Percentiles rank a stretch among this genome's conserved stretches.
These are phyloP conservation scores for Galago senegalensis DNA, from an alignment of 2,797 vertebrate genomes.

Conservation along the genomic window DNA sequence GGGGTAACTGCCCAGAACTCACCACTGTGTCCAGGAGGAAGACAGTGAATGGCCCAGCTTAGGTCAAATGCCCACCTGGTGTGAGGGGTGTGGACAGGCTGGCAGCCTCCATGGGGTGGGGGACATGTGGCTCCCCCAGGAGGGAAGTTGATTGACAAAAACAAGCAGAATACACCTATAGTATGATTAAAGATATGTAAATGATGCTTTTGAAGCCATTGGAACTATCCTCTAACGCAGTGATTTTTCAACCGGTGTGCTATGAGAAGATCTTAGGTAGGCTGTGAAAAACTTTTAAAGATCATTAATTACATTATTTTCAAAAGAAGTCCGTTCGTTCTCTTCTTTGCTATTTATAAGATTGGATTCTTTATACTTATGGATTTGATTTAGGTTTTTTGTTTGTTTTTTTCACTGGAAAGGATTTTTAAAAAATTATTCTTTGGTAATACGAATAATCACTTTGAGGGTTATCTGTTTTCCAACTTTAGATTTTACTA, in stretches of 20 bases:
- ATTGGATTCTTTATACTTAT: background rate
- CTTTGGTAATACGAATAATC: constrained; percentile 11
- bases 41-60: background rate
- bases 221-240: background rate
- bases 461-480: background rate
- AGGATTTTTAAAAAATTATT: background rate
- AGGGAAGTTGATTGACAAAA: background rate
- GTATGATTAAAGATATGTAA: background rate
- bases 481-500: constrained; percentile 14
- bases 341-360: background rate
- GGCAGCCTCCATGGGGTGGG: too few relatives aligned
- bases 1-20: background rate
- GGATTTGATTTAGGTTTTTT: background rate
- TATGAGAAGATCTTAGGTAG: too few relatives aligned
- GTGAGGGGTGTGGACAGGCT: background rate
- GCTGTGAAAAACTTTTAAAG: too few relatives aligned
- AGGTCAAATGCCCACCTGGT: background rate
- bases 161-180: background rate
- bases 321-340: background rate
- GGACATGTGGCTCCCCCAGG: background rate
- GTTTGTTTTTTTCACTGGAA: background rate
- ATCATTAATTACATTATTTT: too few relatives aligned
- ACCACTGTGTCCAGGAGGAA: background rate
- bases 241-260: too few relatives aligned
- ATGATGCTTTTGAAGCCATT: background rate